Percentiles rank a stretch among this genome's conserved stretches.
Conservation (phyloP, 2,113 vertebrate genomes). For the Haplochromis burtoni region DNA sequence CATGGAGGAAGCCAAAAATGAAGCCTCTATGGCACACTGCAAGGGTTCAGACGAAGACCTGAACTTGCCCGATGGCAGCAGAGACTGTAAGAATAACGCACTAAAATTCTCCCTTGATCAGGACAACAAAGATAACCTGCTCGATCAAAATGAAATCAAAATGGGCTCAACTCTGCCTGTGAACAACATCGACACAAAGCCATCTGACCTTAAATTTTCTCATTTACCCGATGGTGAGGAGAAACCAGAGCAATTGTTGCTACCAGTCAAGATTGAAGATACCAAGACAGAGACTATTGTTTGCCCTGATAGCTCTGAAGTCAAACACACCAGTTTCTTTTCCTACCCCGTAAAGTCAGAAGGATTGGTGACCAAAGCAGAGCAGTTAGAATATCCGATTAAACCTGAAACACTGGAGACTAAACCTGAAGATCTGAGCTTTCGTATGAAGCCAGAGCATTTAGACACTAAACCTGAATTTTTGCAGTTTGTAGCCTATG, state of each 20-base stretch:
- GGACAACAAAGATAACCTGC: slow-evolving; percentile 8
- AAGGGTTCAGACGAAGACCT: neutral
- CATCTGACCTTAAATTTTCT: neutral
- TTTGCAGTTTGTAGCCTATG: slow-evolving; percentile 7
- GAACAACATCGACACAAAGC: neutral
- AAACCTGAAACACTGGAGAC: slow-evolving; percentile 19
- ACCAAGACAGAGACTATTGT: neutral
- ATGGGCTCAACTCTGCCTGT: neutral
- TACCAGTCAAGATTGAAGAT: slow-evolving; percentile 38
- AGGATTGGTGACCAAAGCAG: slow-evolving; percentile 15
- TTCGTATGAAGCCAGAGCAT: slow-evolving; percentile 21
- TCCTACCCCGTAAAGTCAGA: slow-evolving; percentile 9
- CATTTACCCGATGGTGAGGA: neutral
- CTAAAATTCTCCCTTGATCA: slow-evolving; percentile 25
- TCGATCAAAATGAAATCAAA: neutral
- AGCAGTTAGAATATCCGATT: slow-evolving; percentile 30
- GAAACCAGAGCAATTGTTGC: neutral
- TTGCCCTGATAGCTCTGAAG: slow-evolving; percentile 10
- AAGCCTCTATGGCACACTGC: neutral
- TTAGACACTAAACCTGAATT: slow-evolving; percentile 10
- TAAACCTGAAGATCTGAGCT: slow-evolving; percentile 40
- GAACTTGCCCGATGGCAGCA: neutral
- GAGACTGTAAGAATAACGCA: neutral
- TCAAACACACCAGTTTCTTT: slow-evolving; percentile 17
- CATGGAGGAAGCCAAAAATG: neutral